These are phyloP conservation scores for Agrotis segetum DNA, from an alignment of 2,888 invertebrate species.

Conservation along the genomic window DNA sequence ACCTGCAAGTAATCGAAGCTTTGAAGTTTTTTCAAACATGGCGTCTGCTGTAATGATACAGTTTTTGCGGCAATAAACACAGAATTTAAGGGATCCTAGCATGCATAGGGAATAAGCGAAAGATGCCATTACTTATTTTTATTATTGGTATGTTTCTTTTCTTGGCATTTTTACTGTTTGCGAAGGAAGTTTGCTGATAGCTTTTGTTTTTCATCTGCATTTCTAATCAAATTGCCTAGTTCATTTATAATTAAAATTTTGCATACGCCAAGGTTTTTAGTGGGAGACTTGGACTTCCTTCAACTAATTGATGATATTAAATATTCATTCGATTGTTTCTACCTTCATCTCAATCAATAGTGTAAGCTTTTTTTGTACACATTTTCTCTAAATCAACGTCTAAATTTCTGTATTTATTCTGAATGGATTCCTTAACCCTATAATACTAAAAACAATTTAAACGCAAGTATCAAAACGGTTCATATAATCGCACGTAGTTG, in stretches of 20 bases:
- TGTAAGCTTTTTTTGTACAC: too few relatives aligned
- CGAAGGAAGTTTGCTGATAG: background rate
- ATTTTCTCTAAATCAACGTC: background rate
- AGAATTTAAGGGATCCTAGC: constrained; percentile 46
- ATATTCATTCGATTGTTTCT: background rate
- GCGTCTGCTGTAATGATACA: constrained; percentile 12
- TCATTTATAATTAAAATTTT: too few relatives aligned
- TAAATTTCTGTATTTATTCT: background rate
- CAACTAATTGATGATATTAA: background rate
- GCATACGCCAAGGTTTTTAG: too few relatives aligned
- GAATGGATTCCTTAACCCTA: background rate
- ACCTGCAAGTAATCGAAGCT: constrained; percentile 38
- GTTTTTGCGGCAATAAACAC: constrained; percentile 42
- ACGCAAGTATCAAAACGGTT: constrained; percentile 43
- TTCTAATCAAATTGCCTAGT: too few relatives aligned
- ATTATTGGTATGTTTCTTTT: constrained; percentile 12
- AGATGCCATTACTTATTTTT: constrained; percentile 18
- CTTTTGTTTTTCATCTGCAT: constrained; percentile 2
- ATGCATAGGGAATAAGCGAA: constrained; percentile 43
- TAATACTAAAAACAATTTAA: constrained; percentile 19
- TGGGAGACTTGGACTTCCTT: background rate
- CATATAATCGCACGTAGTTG: constrained; percentile 29
- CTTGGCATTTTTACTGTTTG: constrained; percentile 3
- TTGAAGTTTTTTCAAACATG: constrained; percentile 30
- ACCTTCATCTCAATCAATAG: background rate